These are phyloP conservation scores for Amphiduros pacificus DNA, from an alignment of 2,888 invertebrate species.

Conservation along the genomic window DNA sequence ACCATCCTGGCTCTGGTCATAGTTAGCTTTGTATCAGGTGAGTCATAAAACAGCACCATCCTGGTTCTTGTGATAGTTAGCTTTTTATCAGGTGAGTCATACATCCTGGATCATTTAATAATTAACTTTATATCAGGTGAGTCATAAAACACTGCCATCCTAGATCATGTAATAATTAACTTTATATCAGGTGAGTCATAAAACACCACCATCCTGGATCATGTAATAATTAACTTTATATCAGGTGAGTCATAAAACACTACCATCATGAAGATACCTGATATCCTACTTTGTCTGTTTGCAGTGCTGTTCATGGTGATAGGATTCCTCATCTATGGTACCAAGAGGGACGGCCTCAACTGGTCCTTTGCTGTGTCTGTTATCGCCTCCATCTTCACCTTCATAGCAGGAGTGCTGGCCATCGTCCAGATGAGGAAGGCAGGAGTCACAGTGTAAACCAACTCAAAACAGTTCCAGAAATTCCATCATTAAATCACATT, in stretches of 20 bases:
- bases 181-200: too few species aligned
- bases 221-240: too few species aligned
- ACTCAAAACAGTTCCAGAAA: too few species aligned
- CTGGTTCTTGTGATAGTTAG: not conserved
- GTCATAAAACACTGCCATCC: too few species aligned
- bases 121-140: not conserved
- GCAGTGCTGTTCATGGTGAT: conserved; percentile 34
- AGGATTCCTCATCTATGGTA: conserved; percentile 31
- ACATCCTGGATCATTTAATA: not conserved
- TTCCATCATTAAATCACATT: too few species aligned
- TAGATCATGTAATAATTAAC: too few species aligned
- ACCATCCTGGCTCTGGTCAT: too few species aligned
- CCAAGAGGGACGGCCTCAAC: conserved; percentile 16
- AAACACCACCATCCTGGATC: too few species aligned
- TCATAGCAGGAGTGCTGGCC: conserved; percentile 32
- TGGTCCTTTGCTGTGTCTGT: conserved; percentile 33
- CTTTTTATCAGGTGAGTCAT: not conserved
- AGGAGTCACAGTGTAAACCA: conserved; percentile 31
- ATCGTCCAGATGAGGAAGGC: conserved; percentile 32
- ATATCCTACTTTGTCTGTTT: too few species aligned
- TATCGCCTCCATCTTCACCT: conserved; percentile 26
- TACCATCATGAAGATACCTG: too few species aligned
- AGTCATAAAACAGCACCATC: not conserved
- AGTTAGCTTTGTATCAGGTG: too few species aligned
- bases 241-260: too few species aligned